Base-by-base conservation (phyloP, 2,797 vertebrate species). In the Setipinna tenuifilis region DNA sequence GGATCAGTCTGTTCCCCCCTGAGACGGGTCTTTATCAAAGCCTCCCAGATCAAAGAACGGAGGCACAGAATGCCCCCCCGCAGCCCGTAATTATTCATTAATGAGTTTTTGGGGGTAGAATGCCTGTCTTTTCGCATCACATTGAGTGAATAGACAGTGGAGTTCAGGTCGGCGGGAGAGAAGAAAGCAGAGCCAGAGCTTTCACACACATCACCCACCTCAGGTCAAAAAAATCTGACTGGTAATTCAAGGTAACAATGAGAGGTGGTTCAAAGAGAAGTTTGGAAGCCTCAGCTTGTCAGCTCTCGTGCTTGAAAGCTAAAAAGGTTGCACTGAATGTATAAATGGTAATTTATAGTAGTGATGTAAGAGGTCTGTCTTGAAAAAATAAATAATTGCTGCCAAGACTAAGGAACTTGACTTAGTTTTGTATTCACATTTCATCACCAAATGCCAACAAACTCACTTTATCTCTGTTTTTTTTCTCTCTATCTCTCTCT, bases 21-120 rank as follows among this genome's bases (percentile, higher is more conserved):
- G 82, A 78, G 83, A 86, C 78, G 81, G 75, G 83, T 59, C 75
- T 82, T 88, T 88, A 89, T 88, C 84, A 61, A 87, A 89, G 86
- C 83, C 48, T 82, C 84, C 61, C 83, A 88, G 88, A 91, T 91
- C 88, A 91, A 91, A 92, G 87, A 75, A 46, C 84, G 82, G 71
- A 87, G 86, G 57, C 83, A 61, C 83, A 82, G 81, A 83, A 88
- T 81, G 86, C 58, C n/a, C 71, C 71, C 84, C 88, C 85, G 85
- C 83, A 71, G 81, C 9, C 71, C 31, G 9, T 21, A 78, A 78
- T 78, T 78, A 78, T 78, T 78, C 71, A 78, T 78, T 78, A 78
- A 78, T 78, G 71, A 78, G 71, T 85, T 83, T 65, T 82, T 81
- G 81, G 85, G 83, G 89, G 84, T 71, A 83, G 88, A 68, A 89